Conservation (phyloP, 2,113 vertebrate genomes). For the Apeltes quadracus region DNA sequence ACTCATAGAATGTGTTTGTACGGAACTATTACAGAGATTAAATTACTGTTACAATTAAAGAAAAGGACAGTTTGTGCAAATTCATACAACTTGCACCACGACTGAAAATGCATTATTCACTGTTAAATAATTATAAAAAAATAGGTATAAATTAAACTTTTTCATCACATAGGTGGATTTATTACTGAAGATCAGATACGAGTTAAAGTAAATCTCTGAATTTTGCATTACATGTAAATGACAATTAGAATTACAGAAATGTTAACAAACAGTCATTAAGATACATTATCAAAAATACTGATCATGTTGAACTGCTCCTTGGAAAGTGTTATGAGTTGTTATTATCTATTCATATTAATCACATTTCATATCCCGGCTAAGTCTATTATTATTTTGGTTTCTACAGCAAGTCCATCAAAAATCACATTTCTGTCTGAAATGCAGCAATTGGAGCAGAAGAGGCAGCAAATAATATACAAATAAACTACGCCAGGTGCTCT, state of each 20-base stretch:
- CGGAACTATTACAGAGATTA: background rate
- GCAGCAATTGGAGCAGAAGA: background rate
- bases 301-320: background rate
- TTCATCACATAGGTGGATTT: background rate
- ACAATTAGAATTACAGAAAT: background rate
- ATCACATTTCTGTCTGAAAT: background rate
- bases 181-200: background rate
- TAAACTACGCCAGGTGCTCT: slow-evolving; percentile 12
- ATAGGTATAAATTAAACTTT: background rate
- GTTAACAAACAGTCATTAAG: background rate
- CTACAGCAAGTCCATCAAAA: background rate
- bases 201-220: background rate
- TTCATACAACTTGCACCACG: background rate
- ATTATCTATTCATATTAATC: background rate
- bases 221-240: background rate
- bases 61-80: background rate
- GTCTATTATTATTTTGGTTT: background rate
- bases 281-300: background rate
- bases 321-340: background rate
- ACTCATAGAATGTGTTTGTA: background rate
- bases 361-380: background rate
- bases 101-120: background rate
- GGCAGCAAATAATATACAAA: slow-evolving; percentile 4
- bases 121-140: background rate
- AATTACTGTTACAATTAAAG: background rate